Conservation (phyloP, 2,113 vertebrate genomes). For the Varanus komodoensis region DNA sequence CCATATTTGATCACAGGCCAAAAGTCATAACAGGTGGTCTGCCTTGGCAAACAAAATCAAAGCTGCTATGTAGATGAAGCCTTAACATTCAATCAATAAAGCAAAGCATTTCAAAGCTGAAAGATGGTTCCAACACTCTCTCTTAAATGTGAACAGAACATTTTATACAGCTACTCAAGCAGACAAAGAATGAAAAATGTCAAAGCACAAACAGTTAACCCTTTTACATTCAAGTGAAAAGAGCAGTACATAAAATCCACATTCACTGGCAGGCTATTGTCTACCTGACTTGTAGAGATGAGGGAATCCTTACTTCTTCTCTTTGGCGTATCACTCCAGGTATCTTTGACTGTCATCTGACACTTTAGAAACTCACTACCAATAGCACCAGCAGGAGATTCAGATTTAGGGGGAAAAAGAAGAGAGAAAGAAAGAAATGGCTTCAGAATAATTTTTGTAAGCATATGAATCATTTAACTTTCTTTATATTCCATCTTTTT, state of each 20-base stretch:
- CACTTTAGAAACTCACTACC: slow-evolving; percentile 68
- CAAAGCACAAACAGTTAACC: slow-evolving; percentile 64
- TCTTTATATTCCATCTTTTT: slow-evolving; percentile 66
- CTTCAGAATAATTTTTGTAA: slow-evolving; percentile 67
- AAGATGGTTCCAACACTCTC: slow-evolving; percentile 39
- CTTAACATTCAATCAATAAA: slow-evolving; percentile 35
- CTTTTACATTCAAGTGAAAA: slow-evolving; percentile 62
- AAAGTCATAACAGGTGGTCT: not conserved
- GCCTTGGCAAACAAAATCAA: not conserved
- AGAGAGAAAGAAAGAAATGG: slow-evolving; percentile 63
- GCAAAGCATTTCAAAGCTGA: slow-evolving; percentile 35
- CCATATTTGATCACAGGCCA: not conserved
- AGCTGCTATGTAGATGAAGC: not conserved
- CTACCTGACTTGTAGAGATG: slow-evolving; percentile 43
- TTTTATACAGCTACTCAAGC: slow-evolving; percentile 41
- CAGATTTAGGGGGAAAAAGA: slow-evolving; percentile 65
- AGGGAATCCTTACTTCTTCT: slow-evolving; percentile 57
- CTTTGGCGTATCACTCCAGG: slow-evolving; percentile 62
- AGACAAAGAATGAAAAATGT: slow-evolving; percentile 52
- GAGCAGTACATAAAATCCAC: slow-evolving; percentile 55
- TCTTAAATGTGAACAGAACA: slow-evolving; percentile 18
- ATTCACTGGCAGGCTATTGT: slow-evolving; percentile 57
- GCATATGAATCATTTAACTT: slow-evolving; percentile 63
- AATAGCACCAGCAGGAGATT: slow-evolving; percentile 60
- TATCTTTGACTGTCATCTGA: slow-evolving; percentile 70